These are phyloP conservation scores for Danio choprae DNA, from an alignment of 2,797 vertebrate genomes.

Conservation along the genomic window DNA sequence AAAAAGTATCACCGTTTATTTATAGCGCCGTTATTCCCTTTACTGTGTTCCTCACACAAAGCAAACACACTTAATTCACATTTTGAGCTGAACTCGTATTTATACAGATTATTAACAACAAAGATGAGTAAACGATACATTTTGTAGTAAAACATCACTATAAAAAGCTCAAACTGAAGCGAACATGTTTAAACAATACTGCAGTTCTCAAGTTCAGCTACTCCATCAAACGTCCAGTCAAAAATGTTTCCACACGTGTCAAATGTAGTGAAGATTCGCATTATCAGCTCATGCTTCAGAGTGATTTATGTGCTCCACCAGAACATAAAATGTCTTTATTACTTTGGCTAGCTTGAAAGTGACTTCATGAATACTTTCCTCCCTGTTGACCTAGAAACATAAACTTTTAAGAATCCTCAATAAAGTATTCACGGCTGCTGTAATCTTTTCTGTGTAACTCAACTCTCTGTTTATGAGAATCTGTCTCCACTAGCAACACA, in stretches of 20 bases:
- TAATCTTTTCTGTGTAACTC: constrained; percentile 16
- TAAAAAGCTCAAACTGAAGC: not conserved
- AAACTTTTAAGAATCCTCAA: constrained; percentile 42
- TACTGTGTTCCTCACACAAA: no score
- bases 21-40: no score
- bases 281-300: constrained; percentile 8
- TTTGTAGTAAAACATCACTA: not conserved
- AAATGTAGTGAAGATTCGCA: constrained; percentile 23
- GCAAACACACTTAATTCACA: no score
- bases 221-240: constrained; percentile 9
- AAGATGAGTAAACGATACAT: not conserved
- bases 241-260: constrained; percentile 3
- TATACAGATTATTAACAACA: not conserved
- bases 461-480: constrained; percentile 25
- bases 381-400: constrained; percentile 19
- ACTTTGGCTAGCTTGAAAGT: constrained; percentile 30
- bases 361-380: constrained; percentile 14
- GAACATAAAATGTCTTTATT: constrained; percentile 38
- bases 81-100: not conserved
- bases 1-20: no score
- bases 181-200: not conserved
- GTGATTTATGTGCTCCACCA: not conserved
- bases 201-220: not conserved
- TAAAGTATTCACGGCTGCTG: constrained; percentile 30
- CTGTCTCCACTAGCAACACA: constrained; percentile 26